Percentiles rank a stretch among this genome's conserved stretches.
phyloP scores from a whole-genome alignment of 2,888 invertebrate species.

The Dromius quadrimaculatus region DNA sequence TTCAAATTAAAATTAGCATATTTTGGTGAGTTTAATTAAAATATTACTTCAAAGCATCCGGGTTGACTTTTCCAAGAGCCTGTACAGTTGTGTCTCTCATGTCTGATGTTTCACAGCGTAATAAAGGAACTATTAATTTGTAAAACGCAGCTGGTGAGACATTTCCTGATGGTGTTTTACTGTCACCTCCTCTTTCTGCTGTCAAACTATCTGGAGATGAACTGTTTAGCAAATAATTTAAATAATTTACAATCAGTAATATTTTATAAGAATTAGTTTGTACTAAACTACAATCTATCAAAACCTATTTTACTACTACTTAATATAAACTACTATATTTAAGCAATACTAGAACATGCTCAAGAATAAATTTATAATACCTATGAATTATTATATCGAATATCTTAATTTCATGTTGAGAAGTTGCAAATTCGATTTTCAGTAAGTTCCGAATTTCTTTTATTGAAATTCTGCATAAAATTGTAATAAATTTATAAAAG shows the following conservation, averaged over 20 bases:
- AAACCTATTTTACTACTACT: background rate
- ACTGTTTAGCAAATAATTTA: slow-evolving; percentile 66
- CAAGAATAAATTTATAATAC: slow-evolving; percentile 24
- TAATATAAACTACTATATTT: background rate
- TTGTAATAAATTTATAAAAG: no score
- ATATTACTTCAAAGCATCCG: slow-evolving; percentile 90
- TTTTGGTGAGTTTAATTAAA: background rate
- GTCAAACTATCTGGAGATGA: slow-evolving; percentile 92
- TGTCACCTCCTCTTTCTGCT: slow-evolving; percentile 81
- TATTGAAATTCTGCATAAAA: no score
- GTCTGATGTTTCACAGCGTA: slow-evolving; percentile 93
- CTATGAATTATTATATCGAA: no score
- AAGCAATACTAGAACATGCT: slow-evolving; percentile 5
- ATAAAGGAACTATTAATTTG: slow-evolving; percentile 91
- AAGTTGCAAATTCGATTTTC: no score
- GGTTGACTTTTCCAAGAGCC: slow-evolving; percentile 95
- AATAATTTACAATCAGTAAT: background rate
- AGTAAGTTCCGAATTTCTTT: no score
- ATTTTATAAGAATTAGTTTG: background rate
- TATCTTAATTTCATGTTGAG: no score
- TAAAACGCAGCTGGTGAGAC: slow-evolving; percentile 90
- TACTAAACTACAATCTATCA: background rate
- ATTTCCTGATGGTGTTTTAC: slow-evolving; percentile 77
- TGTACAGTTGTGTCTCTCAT: slow-evolving; percentile 94
- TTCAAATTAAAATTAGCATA: slow-evolving; percentile 11